phyloP scores from a whole-genome alignment of 2,888 invertebrate genomes.

The Serripes groenlandicus region DNA sequence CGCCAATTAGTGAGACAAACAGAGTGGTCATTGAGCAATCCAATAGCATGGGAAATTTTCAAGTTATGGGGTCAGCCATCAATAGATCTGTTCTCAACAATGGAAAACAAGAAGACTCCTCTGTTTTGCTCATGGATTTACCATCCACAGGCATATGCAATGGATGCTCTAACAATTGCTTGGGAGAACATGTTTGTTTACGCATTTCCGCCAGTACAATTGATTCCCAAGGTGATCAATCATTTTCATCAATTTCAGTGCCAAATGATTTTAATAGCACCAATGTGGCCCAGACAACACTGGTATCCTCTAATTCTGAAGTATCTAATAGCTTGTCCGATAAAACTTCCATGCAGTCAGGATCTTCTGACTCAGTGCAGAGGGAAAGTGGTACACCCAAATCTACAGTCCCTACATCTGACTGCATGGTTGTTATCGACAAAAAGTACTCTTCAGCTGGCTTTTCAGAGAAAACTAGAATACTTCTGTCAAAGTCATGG shows the following conservation, averaged over 20 bases:
- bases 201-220: slow-evolving; percentile 40
- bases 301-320: slow-evolving; percentile 40
- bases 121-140: slow-evolving; percentile 54
- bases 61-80: slow-evolving; percentile 31
- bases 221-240: slow-evolving; percentile 33
- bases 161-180: slow-evolving; percentile 41
- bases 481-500: slow-evolving; percentile 15
- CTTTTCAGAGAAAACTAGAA: slow-evolving; percentile 32
- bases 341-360: slow-evolving; percentile 15
- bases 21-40: slow-evolving; percentile 11
- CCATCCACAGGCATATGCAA: slow-evolving; percentile 29
- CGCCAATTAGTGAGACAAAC: background rate
- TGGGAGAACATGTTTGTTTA: slow-evolving; percentile 49
- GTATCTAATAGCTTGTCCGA: slow-evolving; percentile 33
- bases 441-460: slow-evolving; percentile 30
- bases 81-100: slow-evolving; percentile 5
- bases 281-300: slow-evolving; percentile 40
- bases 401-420: slow-evolving; percentile 13
- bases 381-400: slow-evolving; percentile 30
- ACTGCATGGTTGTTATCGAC: slow-evolving; percentile 48
- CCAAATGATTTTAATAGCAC: slow-evolving; percentile 42
- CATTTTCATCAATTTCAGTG: slow-evolving; percentile 37
- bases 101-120: slow-evolving; percentile 15
- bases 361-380: slow-evolving; percentile 34
- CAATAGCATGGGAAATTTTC: slow-evolving; percentile 28